Evolutionary conservation across 2,797 vertebrate species (phyloP), one percentile per base, ranked within the genome.

Genomic region (Mallotus villosus): DNA sequence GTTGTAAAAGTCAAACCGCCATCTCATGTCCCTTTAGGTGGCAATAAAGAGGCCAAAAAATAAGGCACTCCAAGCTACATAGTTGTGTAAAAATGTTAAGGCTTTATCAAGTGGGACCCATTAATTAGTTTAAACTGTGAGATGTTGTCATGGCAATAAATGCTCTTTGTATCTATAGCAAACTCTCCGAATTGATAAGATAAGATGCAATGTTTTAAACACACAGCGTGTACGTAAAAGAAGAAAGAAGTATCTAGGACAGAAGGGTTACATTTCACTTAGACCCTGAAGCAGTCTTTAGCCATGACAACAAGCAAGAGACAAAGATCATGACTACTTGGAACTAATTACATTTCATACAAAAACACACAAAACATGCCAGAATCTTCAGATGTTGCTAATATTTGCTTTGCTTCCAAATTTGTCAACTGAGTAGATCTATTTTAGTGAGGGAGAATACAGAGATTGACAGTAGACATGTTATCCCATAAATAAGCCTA

Each of bases 21-120:
- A 78, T 81, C 81, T 41, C 75, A 74, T 74, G 70, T 75, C 61
- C 67, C 74, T 72, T 74, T 51, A 51, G 78, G 78, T 80, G 77
- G 80, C 77, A 83, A 78, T 69, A 68, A 59, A 82, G 75, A 69
- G 78, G 76, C 83, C 82, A 84, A 11, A 17, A 22, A 74, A 55
- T 73, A 77, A 82, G 84, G 83, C 76, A 73, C 62, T 21, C 32
- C 29, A 41, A 63, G 11, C 76, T 73, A 71, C 22, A 62, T 59
- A 2, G 0, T 63, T 70, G 74, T 32, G 76, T 72, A 57, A 70
- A 53, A n/a, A 60, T 2, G 2, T 46, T 46, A 46, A 46, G 9
- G 63, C 72, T 53, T 25, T 72, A 76, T 73, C 1, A 4, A 78
- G 71, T 66, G 67, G 73, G 72, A 75, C 57, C 66, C 51, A 74